Percentiles rank a stretch among this genome's conserved stretches.
Conservation (phyloP, 2,888 invertebrate species). For the Masnerella sp. region DNA sequence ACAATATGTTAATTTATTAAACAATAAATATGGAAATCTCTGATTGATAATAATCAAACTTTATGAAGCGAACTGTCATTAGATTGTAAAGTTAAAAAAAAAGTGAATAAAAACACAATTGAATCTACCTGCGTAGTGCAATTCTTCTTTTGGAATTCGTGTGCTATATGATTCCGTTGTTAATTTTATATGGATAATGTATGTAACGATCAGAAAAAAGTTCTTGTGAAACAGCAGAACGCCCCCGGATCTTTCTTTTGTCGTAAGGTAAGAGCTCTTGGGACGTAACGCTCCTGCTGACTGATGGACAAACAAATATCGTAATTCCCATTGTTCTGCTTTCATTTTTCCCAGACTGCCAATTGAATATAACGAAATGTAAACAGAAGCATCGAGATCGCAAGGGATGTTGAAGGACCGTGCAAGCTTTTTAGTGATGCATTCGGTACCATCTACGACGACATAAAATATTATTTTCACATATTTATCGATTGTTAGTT, state of each 20-base stretch:
- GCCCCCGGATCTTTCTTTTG: conserved; percentile 60
- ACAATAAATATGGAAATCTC: no score
- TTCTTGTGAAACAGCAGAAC: conserved; percentile 54
- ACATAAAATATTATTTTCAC: conserved; percentile 43
- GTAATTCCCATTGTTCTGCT: conserved; percentile 76
- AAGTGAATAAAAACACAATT: no score
- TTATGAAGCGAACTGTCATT: no score
- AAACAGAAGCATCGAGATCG: conserved; percentile 72
- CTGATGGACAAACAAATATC: conserved; percentile 75
- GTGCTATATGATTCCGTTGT: conserved; percentile 45
- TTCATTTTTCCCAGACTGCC: conserved; percentile 67
- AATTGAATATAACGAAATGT: conserved; percentile 77
- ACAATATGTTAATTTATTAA: no score
- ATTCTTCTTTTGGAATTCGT: conserved; percentile 45
- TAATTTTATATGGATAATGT: conserved; percentile 57
- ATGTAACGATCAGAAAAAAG: conserved; percentile 59
- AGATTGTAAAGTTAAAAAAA: no score
- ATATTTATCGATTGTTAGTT: conserved; percentile 42
- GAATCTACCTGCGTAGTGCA: conserved; percentile 36
- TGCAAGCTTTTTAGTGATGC: conserved; percentile 48
- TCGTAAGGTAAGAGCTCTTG: conserved; percentile 66
- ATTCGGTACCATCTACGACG: conserved; percentile 54
- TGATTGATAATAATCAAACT: no score
- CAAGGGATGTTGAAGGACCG: conserved; percentile 63
- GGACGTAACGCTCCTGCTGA: conserved; percentile 66